Conservation (phyloP, 2,113 vertebrate genomes). For the Antechinus stuartii region DNA sequence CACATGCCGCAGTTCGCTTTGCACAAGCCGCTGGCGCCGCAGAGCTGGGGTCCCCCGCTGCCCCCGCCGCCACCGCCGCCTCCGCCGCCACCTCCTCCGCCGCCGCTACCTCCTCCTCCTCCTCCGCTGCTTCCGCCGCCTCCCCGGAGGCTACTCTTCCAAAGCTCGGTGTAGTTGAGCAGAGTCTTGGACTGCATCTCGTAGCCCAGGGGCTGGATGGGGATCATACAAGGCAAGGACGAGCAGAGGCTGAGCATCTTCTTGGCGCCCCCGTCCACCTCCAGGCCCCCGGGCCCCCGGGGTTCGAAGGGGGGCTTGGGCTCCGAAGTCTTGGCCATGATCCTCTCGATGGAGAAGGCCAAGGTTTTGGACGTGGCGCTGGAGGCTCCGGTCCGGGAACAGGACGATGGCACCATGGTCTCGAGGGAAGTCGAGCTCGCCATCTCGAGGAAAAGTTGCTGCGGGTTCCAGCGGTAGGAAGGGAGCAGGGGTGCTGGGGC, state of each 20-base stretch:
- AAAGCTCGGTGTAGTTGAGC: constrained; percentile 97
- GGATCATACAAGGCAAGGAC: constrained; percentile 96
- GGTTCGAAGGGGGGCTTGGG: constrained; percentile 87
- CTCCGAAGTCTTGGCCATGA: constrained; percentile 97
- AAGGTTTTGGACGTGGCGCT: constrained; percentile 92
- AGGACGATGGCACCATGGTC: constrained; percentile 91
- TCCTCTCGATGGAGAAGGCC: constrained; percentile 99
- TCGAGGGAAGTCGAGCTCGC: constrained; percentile 94
- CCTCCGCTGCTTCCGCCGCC: constrained; percentile 57
- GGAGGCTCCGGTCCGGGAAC: constrained; percentile 88
- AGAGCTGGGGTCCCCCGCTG: constrained; percentile 79
- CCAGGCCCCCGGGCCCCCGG: constrained; percentile 81
- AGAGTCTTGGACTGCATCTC: constrained; percentile 95
- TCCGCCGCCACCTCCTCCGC: neutral
- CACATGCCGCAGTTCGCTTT: constrained; percentile 94
- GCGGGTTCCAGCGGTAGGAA: neutral
- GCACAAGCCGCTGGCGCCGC: constrained; percentile 90
- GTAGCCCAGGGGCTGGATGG: constrained; percentile 93
- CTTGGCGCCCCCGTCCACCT: constrained; percentile 85
- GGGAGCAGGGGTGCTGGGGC: constrained; percentile 29
- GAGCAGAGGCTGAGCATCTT: constrained; percentile 92
- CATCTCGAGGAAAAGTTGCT: constrained; percentile 83
- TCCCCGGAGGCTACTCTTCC: constrained; percentile 93
- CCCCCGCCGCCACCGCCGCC: constrained; percentile 39
- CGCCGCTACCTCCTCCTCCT: constrained; percentile 12